phyloP scores from a whole-genome alignment of 2,888 invertebrate species.

The Hoplodrina blanda region DNA sequence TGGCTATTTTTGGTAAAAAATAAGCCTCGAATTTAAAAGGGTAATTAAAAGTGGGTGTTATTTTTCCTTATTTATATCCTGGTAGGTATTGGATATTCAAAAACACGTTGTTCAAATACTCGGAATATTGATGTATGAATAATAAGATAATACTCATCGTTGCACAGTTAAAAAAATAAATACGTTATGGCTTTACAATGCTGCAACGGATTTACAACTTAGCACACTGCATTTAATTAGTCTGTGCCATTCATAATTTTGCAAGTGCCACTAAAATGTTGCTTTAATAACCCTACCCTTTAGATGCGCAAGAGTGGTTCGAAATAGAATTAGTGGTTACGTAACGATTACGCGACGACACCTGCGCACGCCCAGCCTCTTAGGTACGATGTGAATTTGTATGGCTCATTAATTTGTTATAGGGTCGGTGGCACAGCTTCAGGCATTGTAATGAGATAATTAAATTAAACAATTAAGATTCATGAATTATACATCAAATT shows the following conservation, averaged over 20 bases:
- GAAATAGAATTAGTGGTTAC: slow-evolving; percentile 65
- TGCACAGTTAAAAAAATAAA: background rate
- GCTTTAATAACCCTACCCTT: slow-evolving; percentile 50
- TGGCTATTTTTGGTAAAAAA: slow-evolving; percentile 21
- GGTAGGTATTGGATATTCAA: background rate
- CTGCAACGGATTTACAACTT: background rate
- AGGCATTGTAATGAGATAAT: slow-evolving; percentile 42
- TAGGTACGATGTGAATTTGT: slow-evolving; percentile 56
- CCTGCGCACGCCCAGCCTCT: slow-evolving; percentile 56
- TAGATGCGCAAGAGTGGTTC: slow-evolving; percentile 56
- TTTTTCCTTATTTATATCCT: background rate
- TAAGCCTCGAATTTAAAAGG: slow-evolving; percentile 12
- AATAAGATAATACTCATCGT: background rate
- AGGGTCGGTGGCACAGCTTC: slow-evolving; percentile 25
- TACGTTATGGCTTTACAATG: background rate
- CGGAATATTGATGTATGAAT: too few species aligned
- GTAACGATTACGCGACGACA: slow-evolving; percentile 66
- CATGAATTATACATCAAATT: background rate
- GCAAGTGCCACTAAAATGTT: slow-evolving; percentile 35
- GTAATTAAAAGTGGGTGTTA: background rate
- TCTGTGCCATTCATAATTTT: slow-evolving; percentile 14
- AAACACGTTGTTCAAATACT: too few species aligned
- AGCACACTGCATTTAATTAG: slow-evolving; percentile 7
- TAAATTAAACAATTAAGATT: slow-evolving; percentile 4
- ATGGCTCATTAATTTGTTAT: slow-evolving; percentile 58